Conservation (phyloP, 2,113 vertebrate genomes). For the Brachionichthys hirsutus region DNA sequence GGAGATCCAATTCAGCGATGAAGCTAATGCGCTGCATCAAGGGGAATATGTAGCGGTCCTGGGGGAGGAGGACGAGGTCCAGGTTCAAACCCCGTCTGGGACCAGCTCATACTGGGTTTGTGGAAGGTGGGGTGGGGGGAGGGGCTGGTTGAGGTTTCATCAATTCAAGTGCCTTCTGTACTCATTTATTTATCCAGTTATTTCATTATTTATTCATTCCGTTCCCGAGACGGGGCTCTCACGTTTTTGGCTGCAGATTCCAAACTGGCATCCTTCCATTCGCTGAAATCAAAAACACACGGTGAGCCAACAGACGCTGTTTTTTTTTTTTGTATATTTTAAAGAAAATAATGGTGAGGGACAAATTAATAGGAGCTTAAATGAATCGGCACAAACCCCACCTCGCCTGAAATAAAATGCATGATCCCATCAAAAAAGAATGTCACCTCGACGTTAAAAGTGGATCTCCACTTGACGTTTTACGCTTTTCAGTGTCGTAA, state of each 20-base stretch:
- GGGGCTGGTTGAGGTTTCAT: background rate
- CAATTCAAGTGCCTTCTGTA: conserved; percentile 1
- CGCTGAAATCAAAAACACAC: conserved; percentile 40
- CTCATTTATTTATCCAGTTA: conserved; percentile 39
- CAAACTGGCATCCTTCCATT: conserved; percentile 53
- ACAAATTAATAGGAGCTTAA: no score
- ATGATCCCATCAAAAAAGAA: no score
- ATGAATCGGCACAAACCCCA: no score
- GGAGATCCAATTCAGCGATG: conserved; percentile 74
- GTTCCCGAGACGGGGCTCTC: conserved; percentile 29
- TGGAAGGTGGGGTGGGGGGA: no score
- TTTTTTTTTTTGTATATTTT: background rate
- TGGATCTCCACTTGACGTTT: no score
- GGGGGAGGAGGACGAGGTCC: conserved; percentile 21
- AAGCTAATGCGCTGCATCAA: conserved; percentile 71
- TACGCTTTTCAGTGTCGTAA: no score
- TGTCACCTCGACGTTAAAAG: no score
- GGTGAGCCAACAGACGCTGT: conserved; percentile 39
- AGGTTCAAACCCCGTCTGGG: conserved; percentile 34
- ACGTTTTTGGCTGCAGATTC: conserved; percentile 58
- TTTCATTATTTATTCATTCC: conserved; percentile 58
- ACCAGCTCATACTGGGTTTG: background rate
- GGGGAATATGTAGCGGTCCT: conserved; percentile 33
- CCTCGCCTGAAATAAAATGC: no score
- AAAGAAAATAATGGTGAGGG: no score